These are phyloP conservation scores for Aleiodes leptofemur DNA, from an alignment of 2,888 invertebrate genomes.

Conservation along the genomic window DNA sequence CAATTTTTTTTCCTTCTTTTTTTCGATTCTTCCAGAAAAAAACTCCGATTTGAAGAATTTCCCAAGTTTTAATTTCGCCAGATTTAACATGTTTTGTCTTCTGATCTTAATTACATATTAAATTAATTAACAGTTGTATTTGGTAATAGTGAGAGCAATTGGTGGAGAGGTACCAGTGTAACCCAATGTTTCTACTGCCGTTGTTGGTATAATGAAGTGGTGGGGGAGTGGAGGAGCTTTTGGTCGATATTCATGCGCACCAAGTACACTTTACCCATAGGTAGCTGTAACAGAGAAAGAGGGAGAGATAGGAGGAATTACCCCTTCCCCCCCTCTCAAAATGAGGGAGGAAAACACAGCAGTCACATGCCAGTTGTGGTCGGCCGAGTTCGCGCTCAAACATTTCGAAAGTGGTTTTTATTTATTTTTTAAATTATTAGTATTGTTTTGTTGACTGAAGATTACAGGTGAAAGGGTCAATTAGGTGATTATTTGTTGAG, in stretches of 20 bases:
- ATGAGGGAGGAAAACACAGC: constrained; percentile 61
- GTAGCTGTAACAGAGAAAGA: constrained; percentile 35
- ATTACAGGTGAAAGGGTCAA: too few species aligned
- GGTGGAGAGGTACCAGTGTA: constrained; percentile 7
- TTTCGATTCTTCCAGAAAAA: too few species aligned
- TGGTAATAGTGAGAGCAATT: neutral
- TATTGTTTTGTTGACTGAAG: neutral
- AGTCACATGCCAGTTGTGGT: constrained; percentile 70
- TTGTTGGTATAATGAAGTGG: constrained; percentile 39
- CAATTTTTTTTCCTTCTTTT: too few species aligned
- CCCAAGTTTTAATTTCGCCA: too few species aligned
- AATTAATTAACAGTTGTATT: constrained; percentile 16
- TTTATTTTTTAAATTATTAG: constrained; percentile 10
- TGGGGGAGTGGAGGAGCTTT: constrained; percentile 57
- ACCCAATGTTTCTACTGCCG: constrained; percentile 3
- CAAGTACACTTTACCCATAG: neutral
- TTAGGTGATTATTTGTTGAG: too few species aligned
- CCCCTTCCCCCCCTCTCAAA: constrained; percentile 64
- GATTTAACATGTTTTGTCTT: neutral
- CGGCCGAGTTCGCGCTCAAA: constrained; percentile 53
- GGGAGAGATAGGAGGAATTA: constrained; percentile 39
- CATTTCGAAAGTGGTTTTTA: constrained; percentile 31
- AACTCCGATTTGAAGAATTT: too few species aligned
- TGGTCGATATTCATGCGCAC: constrained; percentile 69
- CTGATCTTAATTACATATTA: constrained; percentile 3